phyloP scores from a whole-genome alignment of 37 sponge, comb jelly and placozoan genomes.

The Tethya wilhelma region DNA sequence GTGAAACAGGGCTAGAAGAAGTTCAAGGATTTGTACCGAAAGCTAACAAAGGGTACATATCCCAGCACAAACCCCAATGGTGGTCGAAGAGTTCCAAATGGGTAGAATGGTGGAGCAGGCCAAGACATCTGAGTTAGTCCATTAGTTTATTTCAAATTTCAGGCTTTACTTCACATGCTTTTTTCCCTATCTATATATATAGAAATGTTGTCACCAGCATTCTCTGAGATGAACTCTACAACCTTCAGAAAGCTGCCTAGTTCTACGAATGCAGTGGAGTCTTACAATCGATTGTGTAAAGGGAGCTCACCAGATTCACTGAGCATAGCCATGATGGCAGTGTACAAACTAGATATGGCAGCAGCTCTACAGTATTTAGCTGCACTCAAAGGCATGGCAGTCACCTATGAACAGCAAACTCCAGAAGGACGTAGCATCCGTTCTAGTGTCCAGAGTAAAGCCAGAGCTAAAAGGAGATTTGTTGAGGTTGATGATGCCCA shows the following conservation, averaged over 20 bases:
- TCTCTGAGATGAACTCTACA: not conserved
- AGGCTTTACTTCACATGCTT: too few species aligned
- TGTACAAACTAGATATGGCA: not conserved
- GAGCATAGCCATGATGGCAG: not conserved
- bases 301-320: not conserved
- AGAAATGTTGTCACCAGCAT: not conserved
- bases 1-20: too few species aligned
- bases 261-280: not conserved
- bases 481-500: not conserved
- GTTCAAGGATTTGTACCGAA: too few species aligned
- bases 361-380: not conserved
- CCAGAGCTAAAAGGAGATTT: not conserved
- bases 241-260: not conserved
- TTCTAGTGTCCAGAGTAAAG: not conserved
- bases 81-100: too few species aligned
- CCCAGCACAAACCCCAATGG: too few species aligned
- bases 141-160: too few species aligned
- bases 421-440: not conserved
- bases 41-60: too few species aligned
- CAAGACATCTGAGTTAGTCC: too few species aligned
- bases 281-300: not conserved
- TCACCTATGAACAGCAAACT: not conserved
- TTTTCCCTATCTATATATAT: too few species aligned
- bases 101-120: too few species aligned
- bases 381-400: not conserved